These are phyloP conservation scores for Amblyjoppa fuscipennis DNA, from an alignment of 2,888 invertebrate species.

Conservation along the genomic window DNA sequence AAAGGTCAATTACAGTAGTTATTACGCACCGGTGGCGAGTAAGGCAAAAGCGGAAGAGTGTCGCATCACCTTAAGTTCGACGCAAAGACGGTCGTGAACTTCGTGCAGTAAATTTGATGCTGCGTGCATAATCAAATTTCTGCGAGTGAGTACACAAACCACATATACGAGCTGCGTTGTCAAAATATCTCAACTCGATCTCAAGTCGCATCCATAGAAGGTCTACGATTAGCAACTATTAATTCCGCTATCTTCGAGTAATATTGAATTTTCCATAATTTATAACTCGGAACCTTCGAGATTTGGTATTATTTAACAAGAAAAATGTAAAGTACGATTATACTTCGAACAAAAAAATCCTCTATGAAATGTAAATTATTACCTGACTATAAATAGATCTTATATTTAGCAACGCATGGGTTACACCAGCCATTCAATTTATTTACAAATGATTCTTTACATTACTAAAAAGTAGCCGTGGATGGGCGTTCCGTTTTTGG, in stretches of 20 bases:
- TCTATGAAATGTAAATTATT: constrained; percentile 48
- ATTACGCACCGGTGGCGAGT: no score
- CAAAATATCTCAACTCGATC: neutral
- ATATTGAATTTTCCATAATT: neutral
- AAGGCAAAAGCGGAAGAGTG: no score
- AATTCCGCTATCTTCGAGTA: neutral
- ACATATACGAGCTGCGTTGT: neutral
- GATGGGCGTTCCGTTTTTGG: constrained; percentile 36
- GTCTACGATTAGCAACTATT: neutral
- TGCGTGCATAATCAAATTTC: neutral
- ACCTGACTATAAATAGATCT: constrained; percentile 49
- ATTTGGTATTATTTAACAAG: no score
- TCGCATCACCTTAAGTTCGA: no score
- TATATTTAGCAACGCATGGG: constrained; percentile 49
- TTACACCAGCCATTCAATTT: constrained; percentile 58
- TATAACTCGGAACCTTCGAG: neutral
- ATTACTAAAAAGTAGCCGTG: constrained; percentile 53
- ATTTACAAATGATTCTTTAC: constrained; percentile 62
- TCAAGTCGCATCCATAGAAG: neutral
- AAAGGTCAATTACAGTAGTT: no score
- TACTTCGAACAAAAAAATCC: neutral
- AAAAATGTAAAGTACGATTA: neutral
- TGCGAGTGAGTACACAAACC: neutral
- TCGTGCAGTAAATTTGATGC: no score
- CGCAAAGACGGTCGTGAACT: no score